Evolutionary conservation across 2,888 invertebrate genomes (phyloP), one percentile per base, ranked within the genome.

Genomic region (Rhamnusium bicolor): DNA sequence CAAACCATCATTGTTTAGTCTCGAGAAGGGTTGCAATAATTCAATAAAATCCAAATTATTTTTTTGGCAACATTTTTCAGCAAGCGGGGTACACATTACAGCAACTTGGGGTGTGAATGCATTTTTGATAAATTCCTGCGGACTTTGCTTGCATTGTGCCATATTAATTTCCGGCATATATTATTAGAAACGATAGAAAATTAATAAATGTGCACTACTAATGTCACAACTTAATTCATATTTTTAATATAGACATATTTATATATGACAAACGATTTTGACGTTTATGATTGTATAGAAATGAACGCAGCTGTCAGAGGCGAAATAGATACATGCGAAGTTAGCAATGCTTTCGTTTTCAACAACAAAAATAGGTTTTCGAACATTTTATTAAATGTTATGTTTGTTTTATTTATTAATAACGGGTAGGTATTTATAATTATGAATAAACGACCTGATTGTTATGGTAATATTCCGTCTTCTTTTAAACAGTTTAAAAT

Each of bases 11-110:
- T 91, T 91, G 79, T 91, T 92, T 84, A 94, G 86, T 86, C 92
- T 91, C 87, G 94, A 93, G 87, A 98, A 98, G 0, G 98, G 98
- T 86, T 97, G 96, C 67, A 98, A 89, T 76, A 98, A 88, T 89
- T 98, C 97, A 67, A 94, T 93, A 86, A 98, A 96, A 40, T 94
- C 93, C 75, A 98, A 90, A 89, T 97, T 96, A 88, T 98, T 98
- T 86, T 96, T 97, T 80, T 93, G 93, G 84, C 97, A 96, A 70
- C 95, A 90, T 84, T 92, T 91, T 83, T 97, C 96, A 10, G 96
- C 98, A 86, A 93, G 92, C 51, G 92, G 90, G 84, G 96, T 96
- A 84, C 94, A 94, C 79, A 97, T 89, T 21, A 96, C 94, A 61
- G 96, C 97, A 78, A 98, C 91, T 87, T 95, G 92, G 0, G 98